These are phyloP conservation scores for Pterocles orientalis DNA, from an alignment of 2,113 vertebrate species.

Conservation along the genomic window DNA sequence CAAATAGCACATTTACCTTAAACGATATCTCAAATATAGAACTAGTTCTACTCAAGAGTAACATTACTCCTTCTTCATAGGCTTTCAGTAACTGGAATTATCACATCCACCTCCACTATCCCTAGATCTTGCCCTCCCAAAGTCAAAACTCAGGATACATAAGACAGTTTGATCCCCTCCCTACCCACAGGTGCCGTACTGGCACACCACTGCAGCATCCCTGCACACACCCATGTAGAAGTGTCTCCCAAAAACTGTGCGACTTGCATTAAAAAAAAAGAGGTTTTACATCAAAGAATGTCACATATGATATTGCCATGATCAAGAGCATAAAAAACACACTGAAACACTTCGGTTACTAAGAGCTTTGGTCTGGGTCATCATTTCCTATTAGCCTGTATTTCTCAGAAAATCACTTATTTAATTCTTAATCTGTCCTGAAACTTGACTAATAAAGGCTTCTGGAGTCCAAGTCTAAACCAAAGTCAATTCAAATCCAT, in stretches of 20 bases:
- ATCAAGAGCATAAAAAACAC: neutral
- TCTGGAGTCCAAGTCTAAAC: neutral
- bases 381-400: neutral
- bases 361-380: neutral
- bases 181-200: neutral
- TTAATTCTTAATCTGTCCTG: neutral
- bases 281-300: neutral
- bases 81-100: neutral
- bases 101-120: neutral
- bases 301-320: neutral
- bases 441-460: neutral
- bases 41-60: neutral
- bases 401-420: neutral
- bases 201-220: neutral
- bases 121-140: neutral
- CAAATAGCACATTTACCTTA: neutral
- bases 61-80: neutral
- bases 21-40: neutral
- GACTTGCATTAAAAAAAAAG: neutral
- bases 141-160: neutral
- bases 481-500: neutral
- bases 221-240: neutral
- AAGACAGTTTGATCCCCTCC: neutral
- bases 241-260: neutral
- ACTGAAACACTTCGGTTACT: fast-evolving